phyloP scores from a whole-genome alignment of 2,797 vertebrate genomes.

The Cyclura pinguis region DNA sequence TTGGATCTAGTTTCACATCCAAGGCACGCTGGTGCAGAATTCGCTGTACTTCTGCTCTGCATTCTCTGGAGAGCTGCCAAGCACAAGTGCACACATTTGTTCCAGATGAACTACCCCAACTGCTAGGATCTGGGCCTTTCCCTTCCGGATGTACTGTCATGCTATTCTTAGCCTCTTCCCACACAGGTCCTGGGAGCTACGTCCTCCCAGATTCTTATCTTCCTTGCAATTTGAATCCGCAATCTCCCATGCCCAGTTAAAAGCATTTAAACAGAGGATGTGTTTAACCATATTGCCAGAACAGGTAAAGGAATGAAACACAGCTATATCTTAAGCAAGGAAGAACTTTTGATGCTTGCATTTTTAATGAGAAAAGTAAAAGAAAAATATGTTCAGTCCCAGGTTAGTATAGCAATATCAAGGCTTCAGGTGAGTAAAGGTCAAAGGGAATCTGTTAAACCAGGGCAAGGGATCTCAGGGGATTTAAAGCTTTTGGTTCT shows the following conservation, averaged over 20 bases:
- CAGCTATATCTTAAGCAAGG: not conserved
- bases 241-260: not conserved
- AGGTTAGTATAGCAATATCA: not conserved
- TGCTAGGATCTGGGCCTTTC: not conserved
- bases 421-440: not conserved
- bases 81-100: not conserved
- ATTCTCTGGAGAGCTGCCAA: conserved; percentile 92
- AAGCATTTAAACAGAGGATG: not conserved
- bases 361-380: not conserved
- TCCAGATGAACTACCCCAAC: not conserved
- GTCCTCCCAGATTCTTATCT: not conserved
- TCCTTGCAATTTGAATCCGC: not conserved
- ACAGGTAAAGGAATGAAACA: not conserved
- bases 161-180: not conserved
- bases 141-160: not conserved
- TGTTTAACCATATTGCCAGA: not conserved
- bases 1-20: conserved; percentile 95
- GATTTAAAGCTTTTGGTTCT: not conserved
- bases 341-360: not conserved
- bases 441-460: not conserved
- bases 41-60: conserved; percentile 94
- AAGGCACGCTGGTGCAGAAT: conserved; percentile 97
- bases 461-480: not conserved
- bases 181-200: not conserved
- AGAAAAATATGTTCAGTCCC: no score